A percentile compares a stretch with the other conserved stretches of the same genome.
Evolutionary conservation across 1,140 invertebrate genomes (phyloP).

Genomic region (Drosophila quadrilineata): DNA sequence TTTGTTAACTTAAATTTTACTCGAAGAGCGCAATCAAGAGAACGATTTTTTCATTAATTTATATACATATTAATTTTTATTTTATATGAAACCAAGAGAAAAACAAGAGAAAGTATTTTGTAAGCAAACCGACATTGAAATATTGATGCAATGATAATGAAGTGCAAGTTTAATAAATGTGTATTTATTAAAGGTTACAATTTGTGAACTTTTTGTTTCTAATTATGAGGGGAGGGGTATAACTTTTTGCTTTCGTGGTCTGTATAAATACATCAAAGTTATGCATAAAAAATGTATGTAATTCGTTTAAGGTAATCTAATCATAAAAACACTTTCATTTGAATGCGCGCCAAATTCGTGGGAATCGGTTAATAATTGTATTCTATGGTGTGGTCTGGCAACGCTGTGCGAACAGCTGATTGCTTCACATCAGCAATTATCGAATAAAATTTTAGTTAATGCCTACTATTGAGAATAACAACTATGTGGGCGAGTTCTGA

Average conservation of each 20-base stretch:
- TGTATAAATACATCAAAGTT: not conserved
- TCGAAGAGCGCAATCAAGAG: constrained; percentile 51
- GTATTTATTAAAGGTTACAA: constrained; percentile 76
- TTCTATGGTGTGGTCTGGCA: constrained; percentile 16
- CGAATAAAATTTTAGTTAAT: constrained; percentile 36
- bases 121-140: constrained; percentile 63
- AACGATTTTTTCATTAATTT: constrained; percentile 53
- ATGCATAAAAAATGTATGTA: not conserved
- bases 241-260: no score
- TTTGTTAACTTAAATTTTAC: constrained; percentile 60
- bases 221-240: not conserved
- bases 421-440: not conserved
- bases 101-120: constrained; percentile 48
- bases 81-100: constrained; percentile 32
- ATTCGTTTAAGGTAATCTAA: not conserved
- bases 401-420: constrained; percentile 37
- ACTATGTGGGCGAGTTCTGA: constrained; percentile 51
- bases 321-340: constrained; percentile 2
- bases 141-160: constrained; percentile 60
- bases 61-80: constrained; percentile 64
- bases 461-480: constrained; percentile 21
- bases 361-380: not conserved
- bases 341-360: constrained; percentile 15
- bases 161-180: constrained; percentile 75
- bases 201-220: constrained; percentile 16